A percentile compares a stretch with the other conserved stretches of the same genome.
Evolutionary conservation across 2,797 vertebrate species (phyloP).

Genomic region (Smutsia temminckii): DNA sequence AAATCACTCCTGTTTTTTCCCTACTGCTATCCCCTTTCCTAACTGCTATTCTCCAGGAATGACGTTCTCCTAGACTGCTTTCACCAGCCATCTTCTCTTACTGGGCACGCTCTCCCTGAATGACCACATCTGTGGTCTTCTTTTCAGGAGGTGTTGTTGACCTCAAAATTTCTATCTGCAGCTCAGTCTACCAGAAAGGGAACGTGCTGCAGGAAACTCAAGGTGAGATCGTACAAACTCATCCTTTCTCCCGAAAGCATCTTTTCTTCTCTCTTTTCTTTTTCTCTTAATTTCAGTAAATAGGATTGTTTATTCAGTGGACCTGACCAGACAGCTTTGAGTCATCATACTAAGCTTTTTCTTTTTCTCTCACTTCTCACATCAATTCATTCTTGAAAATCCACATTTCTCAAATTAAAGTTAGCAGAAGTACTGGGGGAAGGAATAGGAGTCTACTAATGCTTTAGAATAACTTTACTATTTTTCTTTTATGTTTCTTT

Average conservation of each 20-base stretch:
- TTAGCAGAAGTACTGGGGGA: not conserved
- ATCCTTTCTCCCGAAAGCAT: not conserved
- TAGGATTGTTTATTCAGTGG: not conserved
- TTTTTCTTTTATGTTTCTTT: slow-evolving; percentile 7
- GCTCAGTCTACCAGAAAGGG: not conserved
- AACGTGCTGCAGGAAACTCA: not conserved
- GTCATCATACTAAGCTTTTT: not conserved
- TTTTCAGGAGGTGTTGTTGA: not conserved
- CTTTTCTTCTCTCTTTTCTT: not conserved
- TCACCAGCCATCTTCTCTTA: not conserved
- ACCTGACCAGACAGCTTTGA: not conserved
- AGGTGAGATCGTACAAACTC: not conserved
- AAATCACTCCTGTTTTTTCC: not conserved
- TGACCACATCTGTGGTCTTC: not conserved
- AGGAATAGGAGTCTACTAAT: not conserved
- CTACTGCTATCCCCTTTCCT: not conserved
- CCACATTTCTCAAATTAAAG: not conserved
- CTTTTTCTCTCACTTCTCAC: not conserved
- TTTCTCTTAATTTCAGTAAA: not conserved
- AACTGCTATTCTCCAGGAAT: not conserved
- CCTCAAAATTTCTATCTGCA: not conserved
- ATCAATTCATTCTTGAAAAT: slow-evolving; percentile 2
- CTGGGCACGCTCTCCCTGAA: not conserved
- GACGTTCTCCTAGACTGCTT: not conserved
- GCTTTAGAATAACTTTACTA: not conserved